Evolutionary conservation across 1,140 invertebrate species (phyloP), one percentile per base, ranked within the genome.

Genomic region (Onthophagus taurus): DNA sequence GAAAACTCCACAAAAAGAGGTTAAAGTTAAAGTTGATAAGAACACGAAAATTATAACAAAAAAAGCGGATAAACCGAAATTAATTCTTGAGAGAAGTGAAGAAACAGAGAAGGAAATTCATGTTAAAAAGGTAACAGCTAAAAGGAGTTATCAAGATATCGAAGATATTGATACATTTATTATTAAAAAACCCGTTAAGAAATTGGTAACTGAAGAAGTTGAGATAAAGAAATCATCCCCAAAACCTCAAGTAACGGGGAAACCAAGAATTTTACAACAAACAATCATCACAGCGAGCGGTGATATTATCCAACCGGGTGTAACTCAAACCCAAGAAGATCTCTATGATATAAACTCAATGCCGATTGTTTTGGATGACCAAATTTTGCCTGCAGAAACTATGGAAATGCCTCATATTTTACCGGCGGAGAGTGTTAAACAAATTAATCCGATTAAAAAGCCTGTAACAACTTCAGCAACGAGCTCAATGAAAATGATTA

Each of bases 291-390:
- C 58, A 29, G 51, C 61, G 7, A 53, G 52, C 31, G 58, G 58
- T 13, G 50, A 60, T 43, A 48, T 57, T 5, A 45, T 58, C 2
- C 33, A 67, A 66, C 49, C 64, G 49, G 2, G 51, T 54, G 20
- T 62, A 53, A 33, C 24, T 29, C 43, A 49, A 60, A 53, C 46
- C 1, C 71, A 74, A 35, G 77, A 81, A n/a, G 66, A 74, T 51
- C 68, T 79, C 14, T 73, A 82, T 42, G 80, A 83, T 53, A 83
- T 83, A 17, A 77, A 78, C 59, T 80, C 78, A 13, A 82, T 83
- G 75, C 81, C 81, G 1, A 77, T 83, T 45, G 76, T 82, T 1
- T 55, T 82, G 8, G 77, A 76, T 9, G 78, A 83, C 47, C 76
- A 81, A 51, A 67, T 80, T 24, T 58, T 81, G 31, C 67, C 72